Conservation (phyloP, 2,888 invertebrate genomes). For the Odontocolon sp. region DNA sequence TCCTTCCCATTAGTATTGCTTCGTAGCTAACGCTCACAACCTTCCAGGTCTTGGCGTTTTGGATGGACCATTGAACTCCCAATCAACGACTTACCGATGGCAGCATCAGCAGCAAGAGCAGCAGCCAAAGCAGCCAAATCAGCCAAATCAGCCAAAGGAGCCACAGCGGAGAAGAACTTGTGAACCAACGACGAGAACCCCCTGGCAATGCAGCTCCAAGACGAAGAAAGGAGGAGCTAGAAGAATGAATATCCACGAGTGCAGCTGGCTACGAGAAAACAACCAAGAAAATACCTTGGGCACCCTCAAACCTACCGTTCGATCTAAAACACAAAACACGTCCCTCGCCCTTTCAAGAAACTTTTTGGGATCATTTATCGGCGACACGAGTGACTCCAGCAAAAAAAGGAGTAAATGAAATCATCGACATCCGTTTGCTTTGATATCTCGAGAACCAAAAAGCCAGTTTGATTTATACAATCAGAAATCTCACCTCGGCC, state of each 20-base stretch:
- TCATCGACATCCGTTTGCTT: conserved; percentile 19
- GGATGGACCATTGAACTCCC: conserved; percentile 51
- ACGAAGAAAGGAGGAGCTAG: conserved; percentile 14
- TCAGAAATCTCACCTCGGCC: background rate
- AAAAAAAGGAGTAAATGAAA: background rate
- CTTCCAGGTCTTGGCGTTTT: conserved; percentile 71
- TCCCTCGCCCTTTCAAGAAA: conserved; percentile 19
- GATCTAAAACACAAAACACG: conserved; percentile 11
- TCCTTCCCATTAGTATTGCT: conserved; percentile 64
- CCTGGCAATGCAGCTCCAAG: conserved; percentile 5
- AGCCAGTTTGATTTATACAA: background rate
- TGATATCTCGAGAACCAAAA: conserved; percentile 10
- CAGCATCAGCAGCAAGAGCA: too few relatives aligned
- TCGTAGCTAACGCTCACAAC: conserved; percentile 80
- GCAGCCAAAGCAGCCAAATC: too few relatives aligned
- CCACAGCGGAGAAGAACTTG: conserved; percentile 13
- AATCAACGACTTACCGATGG: conserved; percentile 29
- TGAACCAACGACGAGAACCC: conserved; percentile 24
- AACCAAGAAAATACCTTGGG: conserved; percentile 36
- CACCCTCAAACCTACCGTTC: conserved; percentile 34
- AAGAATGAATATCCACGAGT: conserved; percentile 37
- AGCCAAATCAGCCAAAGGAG: conserved; percentile 32
- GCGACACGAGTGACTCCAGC: conserved; percentile 9
- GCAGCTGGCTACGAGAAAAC: conserved; percentile 43
- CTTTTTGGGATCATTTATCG: conserved; percentile 25